phyloP scores from a whole-genome alignment of 2,797 vertebrate genomes.

The Mus spretus region DNA sequence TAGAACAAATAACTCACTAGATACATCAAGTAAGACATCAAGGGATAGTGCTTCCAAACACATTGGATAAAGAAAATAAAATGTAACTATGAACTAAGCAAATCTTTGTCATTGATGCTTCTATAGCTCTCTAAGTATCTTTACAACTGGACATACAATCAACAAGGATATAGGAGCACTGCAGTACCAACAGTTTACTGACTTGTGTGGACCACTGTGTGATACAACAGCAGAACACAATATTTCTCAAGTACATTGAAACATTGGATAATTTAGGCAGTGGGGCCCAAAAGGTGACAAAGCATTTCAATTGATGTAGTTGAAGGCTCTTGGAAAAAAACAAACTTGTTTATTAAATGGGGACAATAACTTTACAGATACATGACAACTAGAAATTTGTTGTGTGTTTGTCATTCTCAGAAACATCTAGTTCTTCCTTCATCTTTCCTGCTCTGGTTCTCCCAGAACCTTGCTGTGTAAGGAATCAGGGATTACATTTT shows the following conservation, averaged over 20 bases:
- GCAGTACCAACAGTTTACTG: not conserved
- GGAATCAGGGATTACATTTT: not conserved
- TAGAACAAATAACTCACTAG: not conserved
- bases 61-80: not conserved
- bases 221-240: not conserved
- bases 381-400: not conserved
- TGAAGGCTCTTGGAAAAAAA: not conserved
- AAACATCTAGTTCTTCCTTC: not conserved
- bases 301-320: not conserved
- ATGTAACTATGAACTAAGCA: not conserved
- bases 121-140: not conserved
- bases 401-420: not conserved
- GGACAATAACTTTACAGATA: not conserved
- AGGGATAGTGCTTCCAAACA: not conserved
- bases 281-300: not conserved
- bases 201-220: not conserved
- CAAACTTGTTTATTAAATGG: not conserved
- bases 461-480: not conserved
- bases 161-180: not conserved
- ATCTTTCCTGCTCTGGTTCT: not conserved
- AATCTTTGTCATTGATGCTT: not conserved
- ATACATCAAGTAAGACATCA: not conserved
- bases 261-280: accelerated
- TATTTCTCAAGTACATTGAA: not conserved
- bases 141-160: not conserved